Evolutionary conservation across 2,797 vertebrate species (phyloP).

Genomic region (Microchirus variegatus): DNA sequence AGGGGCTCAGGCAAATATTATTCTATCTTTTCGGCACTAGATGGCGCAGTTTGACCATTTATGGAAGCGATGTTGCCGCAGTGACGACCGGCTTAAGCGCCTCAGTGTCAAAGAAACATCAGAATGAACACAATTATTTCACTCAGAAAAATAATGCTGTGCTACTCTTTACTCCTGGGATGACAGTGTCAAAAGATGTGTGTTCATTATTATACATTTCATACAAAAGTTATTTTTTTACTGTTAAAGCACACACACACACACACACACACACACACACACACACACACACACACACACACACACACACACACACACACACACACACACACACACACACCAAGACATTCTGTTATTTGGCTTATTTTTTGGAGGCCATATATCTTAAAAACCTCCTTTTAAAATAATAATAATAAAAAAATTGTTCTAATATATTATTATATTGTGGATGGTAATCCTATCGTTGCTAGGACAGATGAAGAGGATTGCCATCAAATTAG

Average conservation of each 20-base stretch:
- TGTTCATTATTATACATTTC: background rate
- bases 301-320: background rate
- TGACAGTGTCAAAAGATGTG: background rate
- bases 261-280: background rate
- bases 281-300: too few relatives aligned
- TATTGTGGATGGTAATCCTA: constrained; percentile 32
- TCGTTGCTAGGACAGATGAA: constrained; percentile 39
- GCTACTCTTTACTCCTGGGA: background rate
- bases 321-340: background rate
- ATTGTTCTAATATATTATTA: constrained; percentile 24
- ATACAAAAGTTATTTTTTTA: background rate
- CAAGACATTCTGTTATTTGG: background rate
- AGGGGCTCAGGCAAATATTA: fast-evolving
- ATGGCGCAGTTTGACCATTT: constrained; percentile 60
- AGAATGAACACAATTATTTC: background rate
- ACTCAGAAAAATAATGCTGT: too few relatives aligned
- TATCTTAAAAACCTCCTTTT: background rate
- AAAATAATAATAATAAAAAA: constrained; percentile 24
- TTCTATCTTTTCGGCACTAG: constrained; percentile 52
- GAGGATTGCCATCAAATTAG: constrained; percentile 61
- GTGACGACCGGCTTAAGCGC: background rate
- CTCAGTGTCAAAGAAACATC: background rate
- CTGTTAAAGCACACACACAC: too few relatives aligned
- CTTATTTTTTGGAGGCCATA: constrained; percentile 9
- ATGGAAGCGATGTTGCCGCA: background rate